phyloP scores from a whole-genome alignment of 2,113 vertebrate species.

The Phyllopteryx taeniolatus region DNA sequence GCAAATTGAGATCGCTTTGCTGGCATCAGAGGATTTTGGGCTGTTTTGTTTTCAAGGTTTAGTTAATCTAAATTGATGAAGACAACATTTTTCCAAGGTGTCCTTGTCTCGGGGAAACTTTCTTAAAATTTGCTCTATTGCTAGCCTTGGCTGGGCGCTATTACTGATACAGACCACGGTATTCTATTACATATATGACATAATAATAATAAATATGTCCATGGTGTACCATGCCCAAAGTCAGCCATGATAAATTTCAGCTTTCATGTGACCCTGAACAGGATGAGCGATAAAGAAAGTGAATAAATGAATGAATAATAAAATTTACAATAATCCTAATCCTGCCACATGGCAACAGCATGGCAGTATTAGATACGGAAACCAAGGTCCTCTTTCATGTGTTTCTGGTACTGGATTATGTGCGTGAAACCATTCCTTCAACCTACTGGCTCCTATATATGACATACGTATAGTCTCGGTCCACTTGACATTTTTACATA shows the following conservation, averaged over 20 bases:
- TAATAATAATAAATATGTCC: not conserved
- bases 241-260: not conserved
- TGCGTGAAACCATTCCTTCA: not conserved
- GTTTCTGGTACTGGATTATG: not conserved
- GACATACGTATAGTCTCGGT: not conserved
- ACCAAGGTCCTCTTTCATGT: not conserved
- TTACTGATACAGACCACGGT: not conserved
- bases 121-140: not conserved
- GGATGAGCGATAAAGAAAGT: not conserved
- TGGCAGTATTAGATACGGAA: conserved; percentile 10
- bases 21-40: not conserved
- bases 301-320: not conserved
- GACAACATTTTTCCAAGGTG: not conserved
- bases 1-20: conserved; percentile 37
- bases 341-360: conserved; percentile 5
- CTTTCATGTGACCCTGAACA: not conserved
- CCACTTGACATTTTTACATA: conserved; percentile 10
- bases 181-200: not conserved
- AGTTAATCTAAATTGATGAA: not conserved
- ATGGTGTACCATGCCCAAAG: not conserved
- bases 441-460: conserved; percentile 36
- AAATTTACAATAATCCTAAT: not conserved
- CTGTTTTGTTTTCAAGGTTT: not conserved
- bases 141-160: not conserved
- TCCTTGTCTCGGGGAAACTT: not conserved